phyloP scores from a whole-genome alignment of 2,888 invertebrate species.

The Chrysina gloriosa region DNA sequence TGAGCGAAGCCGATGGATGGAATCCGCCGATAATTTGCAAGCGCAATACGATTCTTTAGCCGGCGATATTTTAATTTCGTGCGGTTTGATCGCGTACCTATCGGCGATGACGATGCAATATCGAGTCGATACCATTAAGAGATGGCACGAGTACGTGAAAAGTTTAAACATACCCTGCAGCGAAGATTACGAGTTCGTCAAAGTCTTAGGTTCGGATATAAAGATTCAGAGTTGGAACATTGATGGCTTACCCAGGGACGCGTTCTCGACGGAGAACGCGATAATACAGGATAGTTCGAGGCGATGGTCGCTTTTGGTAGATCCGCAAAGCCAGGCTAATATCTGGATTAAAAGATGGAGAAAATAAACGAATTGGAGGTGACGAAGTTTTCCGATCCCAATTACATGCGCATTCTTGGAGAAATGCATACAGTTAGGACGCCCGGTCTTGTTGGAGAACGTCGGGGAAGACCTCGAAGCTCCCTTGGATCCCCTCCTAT shows the following conservation, averaged over 20 bases:
- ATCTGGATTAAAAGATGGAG: conserved; percentile 89
- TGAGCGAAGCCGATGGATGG: conserved; percentile 87
- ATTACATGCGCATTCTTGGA: conserved; percentile 83
- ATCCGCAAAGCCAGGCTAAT: conserved; percentile 88
- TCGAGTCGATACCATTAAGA: conserved; percentile 70
- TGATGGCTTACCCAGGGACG: conserved; percentile 81
- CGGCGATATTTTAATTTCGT: conserved; percentile 90
- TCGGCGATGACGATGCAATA: conserved; percentile 84
- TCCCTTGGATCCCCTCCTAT: conserved; percentile 80
- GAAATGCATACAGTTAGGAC: conserved; percentile 79
- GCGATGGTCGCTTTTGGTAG: conserved; percentile 83
- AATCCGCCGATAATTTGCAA: conserved; percentile 81
- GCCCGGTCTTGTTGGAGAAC: conserved; percentile 82
- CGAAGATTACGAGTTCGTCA: conserved; percentile 76
- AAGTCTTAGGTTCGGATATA: conserved; percentile 85
- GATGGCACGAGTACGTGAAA: conserved; percentile 78
- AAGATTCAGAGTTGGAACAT: conserved; percentile 90
- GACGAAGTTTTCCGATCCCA: conserved; percentile 79
- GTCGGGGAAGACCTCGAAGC: conserved; percentile 83
- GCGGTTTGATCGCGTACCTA: conserved; percentile 90
- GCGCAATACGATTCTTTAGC: conserved; percentile 82
- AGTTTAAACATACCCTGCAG: conserved; percentile 82
- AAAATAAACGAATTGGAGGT: conserved; percentile 76
- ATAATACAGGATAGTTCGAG: conserved; percentile 84
- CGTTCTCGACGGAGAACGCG: conserved; percentile 86